phyloP scores from a whole-genome alignment of 2,888 invertebrate genomes.

The Cryptophagus acutangulus region DNA sequence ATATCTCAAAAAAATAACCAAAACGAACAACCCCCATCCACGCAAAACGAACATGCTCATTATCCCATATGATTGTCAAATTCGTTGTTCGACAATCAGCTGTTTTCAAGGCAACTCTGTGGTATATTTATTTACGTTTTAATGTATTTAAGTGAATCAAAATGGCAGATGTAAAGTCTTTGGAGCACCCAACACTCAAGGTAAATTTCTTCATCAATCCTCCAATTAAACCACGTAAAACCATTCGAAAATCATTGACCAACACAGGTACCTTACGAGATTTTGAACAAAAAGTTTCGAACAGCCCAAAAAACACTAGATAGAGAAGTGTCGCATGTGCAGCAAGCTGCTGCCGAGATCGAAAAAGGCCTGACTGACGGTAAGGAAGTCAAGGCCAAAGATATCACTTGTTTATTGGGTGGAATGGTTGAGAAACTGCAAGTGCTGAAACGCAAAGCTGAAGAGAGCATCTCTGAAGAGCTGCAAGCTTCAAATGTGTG shows the following conservation, averaged over 20 bases:
- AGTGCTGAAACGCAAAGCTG: conserved; percentile 88
- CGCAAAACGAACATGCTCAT: too few species aligned
- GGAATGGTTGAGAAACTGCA: conserved; percentile 85
- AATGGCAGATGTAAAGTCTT: conserved; percentile 89
- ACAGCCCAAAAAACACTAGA: conserved; percentile 92
- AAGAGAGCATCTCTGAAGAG: conserved; percentile 90
- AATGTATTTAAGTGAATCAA: too few species aligned
- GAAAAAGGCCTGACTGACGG: conserved; percentile 59
- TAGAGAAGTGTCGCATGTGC: conserved; percentile 85
- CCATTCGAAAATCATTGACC: background rate
- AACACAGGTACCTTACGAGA: conserved; percentile 89
- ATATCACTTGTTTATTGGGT: conserved; percentile 75
- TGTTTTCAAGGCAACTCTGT: too few species aligned
- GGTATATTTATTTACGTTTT: too few species aligned
- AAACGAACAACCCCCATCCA: too few species aligned
- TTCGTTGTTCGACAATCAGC: too few species aligned
- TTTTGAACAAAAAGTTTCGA: conserved; percentile 95
- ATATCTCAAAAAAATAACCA: too few species aligned
- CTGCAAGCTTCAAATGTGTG: conserved; percentile 85
- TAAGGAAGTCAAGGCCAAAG: conserved; percentile 57
- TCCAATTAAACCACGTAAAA: background rate
- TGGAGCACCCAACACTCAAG: conserved; percentile 95
- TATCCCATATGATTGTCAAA: too few species aligned
- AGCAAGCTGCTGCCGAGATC: conserved; percentile 72
- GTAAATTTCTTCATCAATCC: conserved; percentile 48